Percentiles rank a stretch among this genome's conserved stretches.
Conservation (phyloP, 2,113 vertebrate genomes). For the Lates calcarifer region DNA sequence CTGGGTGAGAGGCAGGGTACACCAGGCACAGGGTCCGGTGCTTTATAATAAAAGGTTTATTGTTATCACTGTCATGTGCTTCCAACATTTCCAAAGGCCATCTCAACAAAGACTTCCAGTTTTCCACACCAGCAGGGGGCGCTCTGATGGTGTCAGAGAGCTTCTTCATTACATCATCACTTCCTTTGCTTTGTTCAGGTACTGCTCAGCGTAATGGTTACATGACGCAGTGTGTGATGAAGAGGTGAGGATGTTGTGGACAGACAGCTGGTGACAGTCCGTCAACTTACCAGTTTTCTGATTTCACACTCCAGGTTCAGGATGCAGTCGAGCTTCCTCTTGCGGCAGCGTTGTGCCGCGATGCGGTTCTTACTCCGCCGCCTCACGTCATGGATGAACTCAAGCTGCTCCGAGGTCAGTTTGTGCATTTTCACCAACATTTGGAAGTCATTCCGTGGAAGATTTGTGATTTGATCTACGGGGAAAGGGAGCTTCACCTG, state of each 20-base stretch:
- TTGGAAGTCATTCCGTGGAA: conserved; percentile 99
- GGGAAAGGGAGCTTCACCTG: conserved; percentile 99
- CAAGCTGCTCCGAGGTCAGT: conserved; percentile 97
- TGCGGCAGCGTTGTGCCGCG: conserved; percentile 98
- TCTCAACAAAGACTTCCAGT: neutral
- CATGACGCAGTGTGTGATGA: neutral
- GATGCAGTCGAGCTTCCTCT: conserved; percentile 99
- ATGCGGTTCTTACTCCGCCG: conserved; percentile 98
- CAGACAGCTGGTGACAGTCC: neutral
- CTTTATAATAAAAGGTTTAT: neutral
- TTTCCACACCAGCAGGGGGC: conserved; percentile 1
- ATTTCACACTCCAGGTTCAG: conserved; percentile 99
- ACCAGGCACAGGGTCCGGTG: too few species aligned
- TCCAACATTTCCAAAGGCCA: neutral
- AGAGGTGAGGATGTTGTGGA: neutral
- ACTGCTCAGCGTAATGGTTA: neutral
- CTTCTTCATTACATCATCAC: neutral
- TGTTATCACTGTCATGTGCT: neutral
- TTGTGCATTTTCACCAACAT: conserved; percentile 99
- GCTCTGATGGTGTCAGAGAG: neutral
- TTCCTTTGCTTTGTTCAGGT: neutral
- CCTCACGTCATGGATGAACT: conserved; percentile 97
- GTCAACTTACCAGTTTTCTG: conserved; percentile 90
- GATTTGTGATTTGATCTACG: conserved; percentile 99
- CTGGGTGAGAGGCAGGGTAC: too few species aligned